Conservation (phyloP, 1,140 invertebrate species). For the Calliopsis andreniformis region DNA sequence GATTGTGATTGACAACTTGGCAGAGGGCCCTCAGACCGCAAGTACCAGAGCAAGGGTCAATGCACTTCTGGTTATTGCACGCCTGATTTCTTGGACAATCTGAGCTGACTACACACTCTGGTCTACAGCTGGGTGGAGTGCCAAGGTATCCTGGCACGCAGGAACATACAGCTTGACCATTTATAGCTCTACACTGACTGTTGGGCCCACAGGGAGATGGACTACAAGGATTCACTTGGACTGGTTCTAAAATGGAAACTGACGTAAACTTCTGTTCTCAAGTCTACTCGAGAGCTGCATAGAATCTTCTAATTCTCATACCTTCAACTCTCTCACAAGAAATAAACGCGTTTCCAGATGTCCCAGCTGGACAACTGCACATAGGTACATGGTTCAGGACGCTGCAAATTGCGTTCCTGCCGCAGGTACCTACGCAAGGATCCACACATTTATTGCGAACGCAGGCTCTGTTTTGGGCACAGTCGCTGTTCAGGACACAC, state of each 20-base stretch:
- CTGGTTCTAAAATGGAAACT: conserved; percentile 15
- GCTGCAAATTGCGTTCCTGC: conserved; percentile 86
- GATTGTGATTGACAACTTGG: conserved; percentile 82
- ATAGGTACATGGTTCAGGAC: conserved; percentile 87
- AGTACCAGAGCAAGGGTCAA: conserved; percentile 75
- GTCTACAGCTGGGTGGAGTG: conserved; percentile 84
- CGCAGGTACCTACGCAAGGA: conserved; percentile 84
- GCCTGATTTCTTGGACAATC: conserved; percentile 75
- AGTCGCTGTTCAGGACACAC: conserved; percentile 87
- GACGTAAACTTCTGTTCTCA: too few species aligned
- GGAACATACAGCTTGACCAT: conserved; percentile 83
- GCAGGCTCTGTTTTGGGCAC: conserved; percentile 84
- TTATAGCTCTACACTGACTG: conserved; percentile 85
- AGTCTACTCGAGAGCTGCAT: background rate
- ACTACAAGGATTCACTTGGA: conserved; percentile 84
- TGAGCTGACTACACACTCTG: conserved; percentile 81
- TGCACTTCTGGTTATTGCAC: conserved; percentile 77
- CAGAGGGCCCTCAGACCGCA: conserved; percentile 77
- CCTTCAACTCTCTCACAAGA: conserved; percentile 82
- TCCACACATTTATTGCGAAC: conserved; percentile 85
- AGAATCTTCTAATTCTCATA: conserved; percentile 45
- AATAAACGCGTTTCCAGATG: conserved; percentile 87
- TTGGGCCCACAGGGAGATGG: conserved; percentile 89
- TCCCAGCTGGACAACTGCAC: conserved; percentile 85
- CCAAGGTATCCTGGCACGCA: conserved; percentile 85